Percentiles rank a stretch among this genome's conserved stretches.
Evolutionary conservation across 2,888 invertebrate genomes (phyloP).

Genomic region (Acleris sparsana): DNA sequence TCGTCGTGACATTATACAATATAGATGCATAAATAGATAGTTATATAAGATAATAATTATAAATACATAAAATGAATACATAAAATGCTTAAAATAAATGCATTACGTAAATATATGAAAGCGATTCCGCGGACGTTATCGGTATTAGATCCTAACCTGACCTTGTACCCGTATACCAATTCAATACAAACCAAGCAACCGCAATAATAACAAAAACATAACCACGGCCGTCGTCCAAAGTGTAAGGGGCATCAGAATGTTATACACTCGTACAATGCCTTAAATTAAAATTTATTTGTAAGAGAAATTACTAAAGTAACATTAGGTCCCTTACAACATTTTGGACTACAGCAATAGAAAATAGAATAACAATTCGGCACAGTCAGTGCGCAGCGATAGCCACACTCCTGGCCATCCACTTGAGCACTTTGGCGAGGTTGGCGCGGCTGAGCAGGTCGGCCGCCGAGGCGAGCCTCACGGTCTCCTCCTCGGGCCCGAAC

Average conservation of each 20-base stretch:
- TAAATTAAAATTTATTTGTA: no score
- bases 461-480: slow-evolving; percentile 57
- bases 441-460: slow-evolving; percentile 53
- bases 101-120: neutral
- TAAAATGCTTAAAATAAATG: neutral
- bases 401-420: slow-evolving; percentile 1
- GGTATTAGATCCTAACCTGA: slow-evolving; percentile 16
- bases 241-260: no score
- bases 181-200: slow-evolving; percentile 24
- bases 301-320: no score
- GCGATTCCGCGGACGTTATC: neutral
- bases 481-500: slow-evolving; percentile 56
- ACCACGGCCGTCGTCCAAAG: no score
- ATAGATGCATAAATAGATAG: no score
- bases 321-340: no score
- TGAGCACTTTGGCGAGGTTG: slow-evolving; percentile 20
- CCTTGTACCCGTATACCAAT: neutral
- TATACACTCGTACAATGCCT: no score
- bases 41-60: no score
- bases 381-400: neutral
- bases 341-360: neutral
- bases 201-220: slow-evolving; percentile 4
- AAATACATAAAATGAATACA: no score
- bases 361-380: neutral
- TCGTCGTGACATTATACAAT: no score